Evolutionary conservation across 2,113 vertebrate species (phyloP).

Genomic region (Lamprotornis superbus): DNA sequence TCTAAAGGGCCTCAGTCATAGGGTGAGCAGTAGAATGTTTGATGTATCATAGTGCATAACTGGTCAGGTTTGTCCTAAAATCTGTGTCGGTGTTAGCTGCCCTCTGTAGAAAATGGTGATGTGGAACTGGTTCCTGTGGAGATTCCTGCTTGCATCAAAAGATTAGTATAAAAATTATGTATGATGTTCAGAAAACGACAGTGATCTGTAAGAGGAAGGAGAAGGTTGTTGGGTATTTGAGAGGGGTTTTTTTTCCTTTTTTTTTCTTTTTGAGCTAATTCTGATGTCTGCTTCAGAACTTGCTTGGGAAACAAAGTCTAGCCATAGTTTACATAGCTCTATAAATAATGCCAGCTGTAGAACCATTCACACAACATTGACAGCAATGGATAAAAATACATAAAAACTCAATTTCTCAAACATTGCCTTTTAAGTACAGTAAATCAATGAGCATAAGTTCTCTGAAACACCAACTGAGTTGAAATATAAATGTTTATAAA

Average conservation of each 20-base stretch:
- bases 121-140: neutral
- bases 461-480: neutral
- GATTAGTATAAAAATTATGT: neutral
- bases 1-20: neutral
- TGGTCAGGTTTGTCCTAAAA: neutral
- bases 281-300: neutral
- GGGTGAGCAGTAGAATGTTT: neutral
- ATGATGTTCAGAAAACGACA: neutral
- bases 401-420: conserved; percentile 37
- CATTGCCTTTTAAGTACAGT: conserved; percentile 61
- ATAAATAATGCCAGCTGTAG: conserved; percentile 45
- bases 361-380: neutral
- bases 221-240: neutral
- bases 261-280: neutral
- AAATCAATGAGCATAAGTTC: conserved; percentile 10
- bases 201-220: neutral
- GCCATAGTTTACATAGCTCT: conserved; percentile 33
- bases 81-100: neutral
- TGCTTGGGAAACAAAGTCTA: neutral
- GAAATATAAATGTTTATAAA: conserved; percentile 32
- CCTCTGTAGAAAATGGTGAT: neutral
- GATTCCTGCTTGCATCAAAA: neutral
- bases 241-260: accelerated
- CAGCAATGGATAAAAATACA: conserved; percentile 32
- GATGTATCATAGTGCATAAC: neutral